Evolutionary conservation across 2,113 vertebrate genomes (phyloP).

Genomic region (Prunella himalayana): DNA sequence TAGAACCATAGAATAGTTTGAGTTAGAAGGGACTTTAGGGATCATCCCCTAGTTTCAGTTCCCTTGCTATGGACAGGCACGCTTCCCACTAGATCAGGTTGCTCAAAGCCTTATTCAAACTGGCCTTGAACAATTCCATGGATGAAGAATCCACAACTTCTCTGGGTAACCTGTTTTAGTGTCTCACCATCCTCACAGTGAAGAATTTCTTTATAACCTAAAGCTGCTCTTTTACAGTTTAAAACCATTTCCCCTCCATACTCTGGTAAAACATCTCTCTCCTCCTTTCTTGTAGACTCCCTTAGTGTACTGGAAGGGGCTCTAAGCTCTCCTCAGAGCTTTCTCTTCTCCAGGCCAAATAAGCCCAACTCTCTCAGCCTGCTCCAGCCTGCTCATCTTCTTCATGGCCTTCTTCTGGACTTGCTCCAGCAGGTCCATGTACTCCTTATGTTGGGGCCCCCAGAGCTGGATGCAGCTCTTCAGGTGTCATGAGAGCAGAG

Average conservation of each 20-base stretch:
- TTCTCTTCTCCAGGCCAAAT: not conserved
- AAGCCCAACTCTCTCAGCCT: not conserved
- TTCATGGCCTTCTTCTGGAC: not conserved
- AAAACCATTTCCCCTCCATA: not conserved
- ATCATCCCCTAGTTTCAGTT: not conserved
- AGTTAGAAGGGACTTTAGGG: not conserved
- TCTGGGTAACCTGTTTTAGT: not conserved
- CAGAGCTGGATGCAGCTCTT: not conserved
- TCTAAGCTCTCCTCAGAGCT: not conserved
- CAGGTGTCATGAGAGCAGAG: not conserved
- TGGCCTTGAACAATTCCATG: not conserved
- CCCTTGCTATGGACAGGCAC: not conserved
- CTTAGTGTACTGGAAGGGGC: not conserved
- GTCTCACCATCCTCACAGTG: not conserved
- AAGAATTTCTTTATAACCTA: not conserved
- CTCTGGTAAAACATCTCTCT: not conserved
- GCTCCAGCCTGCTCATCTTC: not conserved
- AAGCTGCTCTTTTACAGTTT: not conserved
- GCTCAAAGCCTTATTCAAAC: not conserved
- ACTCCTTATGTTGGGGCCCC: not conserved
- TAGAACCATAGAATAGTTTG: not conserved
- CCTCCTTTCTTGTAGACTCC: not conserved
- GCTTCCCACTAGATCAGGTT: not conserved
- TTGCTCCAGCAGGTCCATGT: not conserved
- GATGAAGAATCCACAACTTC: not conserved